phyloP scores from a whole-genome alignment of 2,888 invertebrate species.

The Amphipyra tragopoginis region DNA sequence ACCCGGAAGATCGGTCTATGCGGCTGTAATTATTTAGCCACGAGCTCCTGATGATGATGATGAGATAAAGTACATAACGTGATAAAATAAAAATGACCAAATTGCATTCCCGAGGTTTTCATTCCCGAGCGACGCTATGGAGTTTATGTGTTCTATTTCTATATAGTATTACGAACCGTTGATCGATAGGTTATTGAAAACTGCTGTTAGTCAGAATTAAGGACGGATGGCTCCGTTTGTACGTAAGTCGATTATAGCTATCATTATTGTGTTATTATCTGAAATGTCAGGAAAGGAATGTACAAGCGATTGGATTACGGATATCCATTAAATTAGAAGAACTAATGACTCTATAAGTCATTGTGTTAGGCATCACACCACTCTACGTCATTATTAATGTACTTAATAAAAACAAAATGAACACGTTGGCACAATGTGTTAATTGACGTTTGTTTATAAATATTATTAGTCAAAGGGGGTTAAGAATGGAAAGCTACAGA shows the following conservation, averaged over 20 bases:
- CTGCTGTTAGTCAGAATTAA: background rate
- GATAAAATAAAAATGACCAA: no score
- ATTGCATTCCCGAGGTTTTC: no score
- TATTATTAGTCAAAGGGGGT: conserved; percentile 34
- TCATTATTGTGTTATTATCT: conserved; percentile 26
- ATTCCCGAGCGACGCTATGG: no score
- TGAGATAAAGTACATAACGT: no score
- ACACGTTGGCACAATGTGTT: conserved; percentile 36
- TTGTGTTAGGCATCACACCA: conserved; percentile 19
- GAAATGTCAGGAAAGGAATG: conserved; percentile 37
- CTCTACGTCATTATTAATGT: conserved; percentile 31
- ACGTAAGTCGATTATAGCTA: conserved; percentile 2
- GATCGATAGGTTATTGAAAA: no score
- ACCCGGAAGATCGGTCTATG: no score
- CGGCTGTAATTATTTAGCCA: no score
- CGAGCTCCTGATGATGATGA: no score
- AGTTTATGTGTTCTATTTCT: no score
- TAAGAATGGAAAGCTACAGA: conserved; percentile 63
- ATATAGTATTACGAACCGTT: no score
- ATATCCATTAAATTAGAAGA: conserved; percentile 22
- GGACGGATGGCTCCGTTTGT: conserved; percentile 5
- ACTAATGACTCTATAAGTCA: conserved; percentile 24
- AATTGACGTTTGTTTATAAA: conserved; percentile 36
- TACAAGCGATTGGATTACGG: conserved; percentile 9
- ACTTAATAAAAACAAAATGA: conserved; percentile 26